Base-by-base conservation (phyloP, 2,888 invertebrate genomes). In the Trypoxylon attenuatum region DNA sequence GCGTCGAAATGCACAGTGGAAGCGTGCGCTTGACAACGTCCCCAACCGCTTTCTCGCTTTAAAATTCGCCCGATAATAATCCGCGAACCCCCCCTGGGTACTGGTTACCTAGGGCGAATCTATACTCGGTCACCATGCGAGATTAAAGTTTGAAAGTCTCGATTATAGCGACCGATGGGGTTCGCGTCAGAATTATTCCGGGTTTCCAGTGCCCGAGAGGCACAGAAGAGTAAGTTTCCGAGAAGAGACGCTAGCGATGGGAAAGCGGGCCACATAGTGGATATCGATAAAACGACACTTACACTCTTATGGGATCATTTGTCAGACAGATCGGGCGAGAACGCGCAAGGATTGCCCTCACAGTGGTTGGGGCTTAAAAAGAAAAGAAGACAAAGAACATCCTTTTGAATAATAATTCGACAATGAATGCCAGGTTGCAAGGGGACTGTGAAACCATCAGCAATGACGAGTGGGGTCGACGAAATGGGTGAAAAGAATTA, bases 401-500 rank as follows among this genome's bases (percentile, higher is more conserved):
- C 29, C 45, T 18, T 56, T 57, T 60, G 62, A 58, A 75, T 54
- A 63, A 75, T 69, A 57, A 73, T 57, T 57, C 41, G 50, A 59
- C 56, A 39, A 29, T 27, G 39, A 33, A 5, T 13, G 33, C 13
- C 13, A 13, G 33, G 33, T 33, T 33, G n/a, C n/a, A n/a, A 33
- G 33, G 33, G 33, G 33, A 10, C n/a, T 13, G 33, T 13, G 33
- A 10, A 13, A 33, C 33, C 33, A 13, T 33, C 33, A 33, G 13
- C 33, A 33, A 33, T 33, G 21, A 45, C 45, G 50, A 16, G 8
- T 10, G 33, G 29, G 18, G 1, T 16, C 33, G 49, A 38, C 6
- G 21, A 8, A 19, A 1, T 1, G 2, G 47, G 27, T 16, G 46
- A 50, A 54, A 66, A 58, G 64, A 69, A 77, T 71, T 69, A 78